These are phyloP conservation scores for Ectemnius lituratus DNA, from an alignment of 2,888 invertebrate species.

Conservation along the genomic window DNA sequence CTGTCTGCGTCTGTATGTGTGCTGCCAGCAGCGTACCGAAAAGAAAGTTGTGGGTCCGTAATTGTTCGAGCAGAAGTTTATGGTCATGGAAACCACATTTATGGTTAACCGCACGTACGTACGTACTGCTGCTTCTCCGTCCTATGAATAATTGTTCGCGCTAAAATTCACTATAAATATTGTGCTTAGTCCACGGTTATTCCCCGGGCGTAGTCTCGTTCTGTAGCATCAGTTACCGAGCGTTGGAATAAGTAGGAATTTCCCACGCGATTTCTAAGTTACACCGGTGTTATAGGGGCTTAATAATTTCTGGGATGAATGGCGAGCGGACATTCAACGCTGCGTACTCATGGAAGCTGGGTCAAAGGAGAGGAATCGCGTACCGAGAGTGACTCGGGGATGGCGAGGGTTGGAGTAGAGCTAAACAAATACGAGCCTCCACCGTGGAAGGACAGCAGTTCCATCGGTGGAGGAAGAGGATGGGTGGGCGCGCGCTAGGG, in stretches of 20 bases:
- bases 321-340: too few relatives aligned
- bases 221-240: background rate
- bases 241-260: too few relatives aligned
- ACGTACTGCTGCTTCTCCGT: constrained; percentile 19
- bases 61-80: constrained; percentile 46
- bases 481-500: background rate
- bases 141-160: constrained; percentile 32
- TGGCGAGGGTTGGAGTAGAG: background rate
- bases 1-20: background rate
- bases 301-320: too few relatives aligned
- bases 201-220: background rate
- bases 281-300: too few relatives aligned
- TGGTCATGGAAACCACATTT: constrained; percentile 48
- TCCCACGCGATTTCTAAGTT: too few relatives aligned
- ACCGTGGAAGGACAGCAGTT: background rate
- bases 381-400: background rate
- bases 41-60: constrained; percentile 41
- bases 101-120: constrained; percentile 33
- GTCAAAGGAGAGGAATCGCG: too few relatives aligned
- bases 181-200: constrained; percentile 15
- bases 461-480: too few relatives aligned
- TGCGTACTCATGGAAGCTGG: too few relatives aligned
- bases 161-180: constrained; percentile 38
- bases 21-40: constrained; percentile 17
- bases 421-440: background rate